These are phyloP conservation scores for Rhea americana DNA, from an alignment of 2,113 vertebrate genomes.

Conservation along the genomic window DNA sequence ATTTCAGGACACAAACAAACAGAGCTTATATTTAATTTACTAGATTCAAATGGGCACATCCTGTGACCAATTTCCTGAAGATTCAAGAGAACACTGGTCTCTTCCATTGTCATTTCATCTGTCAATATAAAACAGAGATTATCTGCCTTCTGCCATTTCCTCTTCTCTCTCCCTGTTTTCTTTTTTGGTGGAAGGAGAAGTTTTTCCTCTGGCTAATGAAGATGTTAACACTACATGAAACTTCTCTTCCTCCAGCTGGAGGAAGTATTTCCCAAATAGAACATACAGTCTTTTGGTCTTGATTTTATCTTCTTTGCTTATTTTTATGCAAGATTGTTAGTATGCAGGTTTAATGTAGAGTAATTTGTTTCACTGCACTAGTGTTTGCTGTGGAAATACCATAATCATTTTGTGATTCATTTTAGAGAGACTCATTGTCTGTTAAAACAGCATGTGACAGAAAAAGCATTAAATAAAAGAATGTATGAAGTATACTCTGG, in stretches of 20 bases:
- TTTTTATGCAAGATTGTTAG: neutral
- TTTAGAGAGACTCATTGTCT: conserved; percentile 1
- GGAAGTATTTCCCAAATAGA: neutral
- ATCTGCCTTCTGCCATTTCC: conserved; percentile 55
- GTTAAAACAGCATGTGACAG: conserved; percentile 4
- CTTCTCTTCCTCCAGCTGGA: neutral
- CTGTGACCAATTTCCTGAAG: conserved; percentile 37
- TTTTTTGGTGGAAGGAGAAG: neutral
- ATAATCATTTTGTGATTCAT: neutral
- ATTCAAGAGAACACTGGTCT: conserved; percentile 15
- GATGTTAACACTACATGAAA: neutral
- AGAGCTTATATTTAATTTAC: neutral
- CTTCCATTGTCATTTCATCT: conserved; percentile 40
- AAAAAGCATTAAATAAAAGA: neutral
- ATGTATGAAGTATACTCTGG: neutral
- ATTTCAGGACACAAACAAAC: neutral
- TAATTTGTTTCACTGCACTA: neutral
- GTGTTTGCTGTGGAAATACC: neutral
- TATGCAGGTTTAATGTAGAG: neutral
- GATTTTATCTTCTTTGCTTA: neutral
- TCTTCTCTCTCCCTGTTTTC: conserved; percentile 3
- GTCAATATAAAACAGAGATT: neutral
- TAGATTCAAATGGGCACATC: neutral
- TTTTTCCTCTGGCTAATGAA: neutral
- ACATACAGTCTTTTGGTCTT: neutral